Base-by-base conservation (phyloP, 2,888 invertebrate species). In the Noctua fimbriata region DNA sequence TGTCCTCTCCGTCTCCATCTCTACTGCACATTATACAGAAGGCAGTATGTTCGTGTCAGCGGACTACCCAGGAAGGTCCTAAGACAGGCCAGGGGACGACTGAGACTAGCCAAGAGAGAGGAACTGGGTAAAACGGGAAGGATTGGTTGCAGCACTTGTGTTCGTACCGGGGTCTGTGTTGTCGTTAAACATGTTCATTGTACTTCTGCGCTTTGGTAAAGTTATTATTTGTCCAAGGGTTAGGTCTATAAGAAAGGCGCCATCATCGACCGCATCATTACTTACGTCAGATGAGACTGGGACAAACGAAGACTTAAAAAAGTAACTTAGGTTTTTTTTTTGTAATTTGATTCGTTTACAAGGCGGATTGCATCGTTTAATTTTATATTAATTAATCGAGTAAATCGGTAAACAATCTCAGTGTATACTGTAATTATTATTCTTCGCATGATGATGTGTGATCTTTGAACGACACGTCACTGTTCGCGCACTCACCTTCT, bases 21-120 rank as follows among this genome's bases (percentile, higher is more conserved):
- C 41, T 83, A n/a, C 86, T 83, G 66, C 76, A 73, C 44, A 70
- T 85, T 60, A 73, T 83, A 69, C 73, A 82, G 77, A 85, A 83
- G 82, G 86, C 83, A 49, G 86, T 84, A 14, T 86, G 83, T n/a
- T 78, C 86, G 28, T 86, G 83, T 67, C 86, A 82, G 83, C 55
- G 71, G 66, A 73, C 55, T n/a, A 28, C 21, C 36, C 41, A 66
- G 36, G 75, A 73, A 36, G 36, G 16, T 72, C 36, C 69, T 81
- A 72, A 71, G 18, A 66, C 36, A 71, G 85, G 55, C 82, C 82
- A 73, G 52, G 73, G n/a, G 44, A 52, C 65, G 14, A 75, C 55
- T 63, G 58, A 69, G 24, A 36, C 73, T 58, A 58, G 44, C 76
- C 72, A 60, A 52, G 65, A 81, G 65, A 81, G 65, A 55, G n/a